Conservation (phyloP, 2,888 invertebrate species). For the Abscondita cerata region DNA sequence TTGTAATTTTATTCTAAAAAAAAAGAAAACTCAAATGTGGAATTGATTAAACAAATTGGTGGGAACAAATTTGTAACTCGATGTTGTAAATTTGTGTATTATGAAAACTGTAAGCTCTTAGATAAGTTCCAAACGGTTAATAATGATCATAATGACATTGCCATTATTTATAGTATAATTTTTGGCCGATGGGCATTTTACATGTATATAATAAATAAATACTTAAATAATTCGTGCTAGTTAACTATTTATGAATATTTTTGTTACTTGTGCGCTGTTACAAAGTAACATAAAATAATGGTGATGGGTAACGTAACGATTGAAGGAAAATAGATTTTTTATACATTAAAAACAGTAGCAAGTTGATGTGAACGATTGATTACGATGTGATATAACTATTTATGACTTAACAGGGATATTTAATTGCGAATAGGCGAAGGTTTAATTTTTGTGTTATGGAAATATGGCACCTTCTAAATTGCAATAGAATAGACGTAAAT, state of each 20-base stretch:
- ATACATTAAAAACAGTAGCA: slow-evolving; percentile 18
- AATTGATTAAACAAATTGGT: slow-evolving; percentile 21
- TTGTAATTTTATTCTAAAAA: no score
- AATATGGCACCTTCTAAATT: slow-evolving; percentile 6
- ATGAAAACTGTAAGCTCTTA: background rate
- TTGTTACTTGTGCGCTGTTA: slow-evolving; percentile 26
- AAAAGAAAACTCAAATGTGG: slow-evolving; percentile 5
- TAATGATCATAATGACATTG: background rate
- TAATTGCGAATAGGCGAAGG: slow-evolving; percentile 1
- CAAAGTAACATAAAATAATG: slow-evolving; percentile 24
- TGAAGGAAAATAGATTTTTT: slow-evolving; percentile 23
- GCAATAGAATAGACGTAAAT: background rate
- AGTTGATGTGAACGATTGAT: slow-evolving; percentile 20
- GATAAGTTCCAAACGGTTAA: background rate
- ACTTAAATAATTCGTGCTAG: slow-evolving; percentile 20
- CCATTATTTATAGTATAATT: slow-evolving; percentile 10
- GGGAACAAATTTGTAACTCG: slow-evolving; percentile 28
- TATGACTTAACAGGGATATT: slow-evolving; percentile 19
- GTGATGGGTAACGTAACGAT: slow-evolving; percentile 28
- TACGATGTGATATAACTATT: slow-evolving; percentile 33
- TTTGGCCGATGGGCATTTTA: slow-evolving; percentile 14
- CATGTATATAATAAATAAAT: slow-evolving; percentile 23
- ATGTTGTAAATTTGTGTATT: slow-evolving; percentile 16
- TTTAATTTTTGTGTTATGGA: slow-evolving; percentile 14
- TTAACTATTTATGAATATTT: slow-evolving; percentile 33